A percentile compares a stretch with the other conserved stretches of the same genome.
Conservation (phyloP, 2,888 invertebrate genomes). For the Himalopsyche anomala region DNA sequence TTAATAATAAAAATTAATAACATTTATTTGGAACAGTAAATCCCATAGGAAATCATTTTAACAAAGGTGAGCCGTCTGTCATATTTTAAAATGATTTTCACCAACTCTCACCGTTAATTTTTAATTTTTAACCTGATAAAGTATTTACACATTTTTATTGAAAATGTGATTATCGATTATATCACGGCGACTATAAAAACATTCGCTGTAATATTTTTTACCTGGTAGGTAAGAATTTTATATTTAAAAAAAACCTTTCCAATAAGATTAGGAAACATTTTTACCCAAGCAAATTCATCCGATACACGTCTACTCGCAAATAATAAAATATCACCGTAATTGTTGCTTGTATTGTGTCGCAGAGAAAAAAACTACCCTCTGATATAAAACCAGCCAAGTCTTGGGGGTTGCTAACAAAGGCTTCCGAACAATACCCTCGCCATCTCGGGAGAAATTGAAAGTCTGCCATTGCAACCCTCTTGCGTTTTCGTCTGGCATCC, state of each 20-base stretch:
- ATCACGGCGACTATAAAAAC: too few species aligned
- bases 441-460: constrained; percentile 55
- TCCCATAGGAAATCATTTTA: too few species aligned
- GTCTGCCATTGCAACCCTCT: constrained; percentile 39
- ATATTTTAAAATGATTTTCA: too few species aligned
- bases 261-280: constrained; percentile 28
- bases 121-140: too few species aligned
- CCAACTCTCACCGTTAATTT: too few species aligned
- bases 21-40: too few species aligned
- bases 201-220: too few species aligned
- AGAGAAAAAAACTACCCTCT: constrained; percentile 57
- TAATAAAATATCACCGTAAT: constrained; percentile 52
- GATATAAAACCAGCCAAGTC: constrained; percentile 53
- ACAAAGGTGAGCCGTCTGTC: too few species aligned
- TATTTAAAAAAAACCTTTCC: neutral
- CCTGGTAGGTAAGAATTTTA: too few species aligned
- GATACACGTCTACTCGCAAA: constrained; percentile 8
- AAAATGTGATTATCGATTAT: too few species aligned
- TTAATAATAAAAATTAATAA: too few species aligned
- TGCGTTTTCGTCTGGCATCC: constrained; percentile 5
- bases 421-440: constrained; percentile 54
- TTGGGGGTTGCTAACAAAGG: constrained; percentile 49
- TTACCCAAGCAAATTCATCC: neutral
- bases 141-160: too few species aligned
- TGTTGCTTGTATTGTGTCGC: constrained; percentile 58